Conservation (phyloP, 2,888 invertebrate genomes). For the Metalampra italica region DNA sequence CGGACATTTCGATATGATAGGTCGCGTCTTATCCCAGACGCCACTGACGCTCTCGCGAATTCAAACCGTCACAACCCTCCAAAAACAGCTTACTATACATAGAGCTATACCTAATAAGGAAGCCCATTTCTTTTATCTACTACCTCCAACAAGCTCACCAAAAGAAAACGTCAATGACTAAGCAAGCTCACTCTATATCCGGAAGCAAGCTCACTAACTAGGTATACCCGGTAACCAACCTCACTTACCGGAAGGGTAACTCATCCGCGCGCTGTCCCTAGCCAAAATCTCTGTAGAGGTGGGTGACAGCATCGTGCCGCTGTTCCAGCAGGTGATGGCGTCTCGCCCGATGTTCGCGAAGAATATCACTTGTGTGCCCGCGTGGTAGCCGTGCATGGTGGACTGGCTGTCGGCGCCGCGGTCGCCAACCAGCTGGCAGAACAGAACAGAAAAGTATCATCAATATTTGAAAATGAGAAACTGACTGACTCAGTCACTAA, state of each 20-base stretch:
- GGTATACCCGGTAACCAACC: neutral
- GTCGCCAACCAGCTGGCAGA: slow-evolving; percentile 67
- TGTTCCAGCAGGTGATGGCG: slow-evolving; percentile 88
- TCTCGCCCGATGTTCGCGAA: slow-evolving; percentile 84
- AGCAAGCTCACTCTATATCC: too few species aligned
- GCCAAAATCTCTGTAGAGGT: slow-evolving; percentile 78
- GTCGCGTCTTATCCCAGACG: too few species aligned
- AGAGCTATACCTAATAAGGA: too few species aligned
- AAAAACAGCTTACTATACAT: too few species aligned
- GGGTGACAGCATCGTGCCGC: slow-evolving; percentile 61
- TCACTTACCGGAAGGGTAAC: slow-evolving; percentile 80
- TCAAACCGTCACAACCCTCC: too few species aligned
- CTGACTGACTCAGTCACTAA: neutral
- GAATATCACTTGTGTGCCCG: slow-evolving; percentile 80
- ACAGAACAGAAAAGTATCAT: neutral
- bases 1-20: too few species aligned
- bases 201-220: too few species aligned
- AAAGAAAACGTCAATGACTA: too few species aligned
- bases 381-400: slow-evolving; percentile 83
- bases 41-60: too few species aligned
- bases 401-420: slow-evolving; percentile 82
- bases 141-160: too few species aligned
- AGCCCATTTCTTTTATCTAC: too few species aligned
- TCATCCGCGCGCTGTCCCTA: slow-evolving; percentile 78
- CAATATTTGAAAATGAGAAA: too few species aligned